Evolutionary conservation across 1,140 invertebrate genomes (phyloP).

Genomic region (Bombus turneri): DNA sequence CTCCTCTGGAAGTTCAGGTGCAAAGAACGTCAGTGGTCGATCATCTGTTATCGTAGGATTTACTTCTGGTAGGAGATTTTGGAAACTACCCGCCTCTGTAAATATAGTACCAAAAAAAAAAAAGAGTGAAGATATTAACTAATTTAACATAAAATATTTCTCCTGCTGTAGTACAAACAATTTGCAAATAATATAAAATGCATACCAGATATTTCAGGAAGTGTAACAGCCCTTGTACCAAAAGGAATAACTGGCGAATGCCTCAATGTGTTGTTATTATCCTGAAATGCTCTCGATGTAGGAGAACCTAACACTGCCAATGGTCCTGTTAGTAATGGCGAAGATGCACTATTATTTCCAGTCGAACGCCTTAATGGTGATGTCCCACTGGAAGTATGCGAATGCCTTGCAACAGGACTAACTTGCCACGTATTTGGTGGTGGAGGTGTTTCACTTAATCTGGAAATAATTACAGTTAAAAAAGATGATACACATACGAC

Average conservation of each 20-base stretch:
- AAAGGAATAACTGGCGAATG: constrained; percentile 86
- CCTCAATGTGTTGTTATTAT: constrained; percentile 84
- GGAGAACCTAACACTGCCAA: constrained; percentile 85
- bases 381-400: constrained; percentile 83
- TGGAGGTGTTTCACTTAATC: constrained; percentile 87
- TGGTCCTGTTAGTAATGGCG: constrained; percentile 86
- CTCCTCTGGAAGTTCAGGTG: constrained; percentile 96
- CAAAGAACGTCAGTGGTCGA: constrained; percentile 90
- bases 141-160: constrained; percentile 21
- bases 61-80: constrained; percentile 83
- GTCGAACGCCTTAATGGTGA: constrained; percentile 88
- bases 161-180: not conserved
- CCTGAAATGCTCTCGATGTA: constrained; percentile 84
- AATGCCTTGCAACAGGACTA: constrained; percentile 84
- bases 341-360: constrained; percentile 85
- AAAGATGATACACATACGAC: not conserved
- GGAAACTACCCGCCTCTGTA: constrained; percentile 85
- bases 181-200: not conserved
- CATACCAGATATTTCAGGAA: constrained; percentile 88
- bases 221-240: constrained; percentile 88
- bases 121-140: not conserved
- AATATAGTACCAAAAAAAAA: constrained; percentile 13
- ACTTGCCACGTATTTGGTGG: constrained; percentile 91
- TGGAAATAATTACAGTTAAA: constrained; percentile 35
- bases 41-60: constrained; percentile 79